Base-by-base conservation (phyloP, 2,113 vertebrate genomes). In the Dendrocopos noguchii region DNA sequence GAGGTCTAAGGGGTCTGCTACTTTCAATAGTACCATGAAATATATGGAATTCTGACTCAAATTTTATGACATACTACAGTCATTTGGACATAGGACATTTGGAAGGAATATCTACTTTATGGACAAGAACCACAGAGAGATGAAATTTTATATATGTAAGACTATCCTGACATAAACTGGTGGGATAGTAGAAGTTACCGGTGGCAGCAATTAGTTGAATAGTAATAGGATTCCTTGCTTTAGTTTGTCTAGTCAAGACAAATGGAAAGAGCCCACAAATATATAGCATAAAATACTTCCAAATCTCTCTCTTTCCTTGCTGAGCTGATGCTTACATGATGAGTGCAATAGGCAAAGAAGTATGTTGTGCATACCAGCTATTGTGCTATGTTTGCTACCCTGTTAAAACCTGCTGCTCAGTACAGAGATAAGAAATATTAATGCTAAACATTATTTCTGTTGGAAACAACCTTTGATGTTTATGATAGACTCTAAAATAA, bases 161-260 rank as follows among this genome's bases (percentile, higher is more conserved):
- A 57, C 29, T 77, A 34, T 53, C 50, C 71, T 75, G 57, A 36
- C 15, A 31, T 27, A 72, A 78, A 46, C 27, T 46, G 76, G 66
- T 36, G 44, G 60, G 77, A 82, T 22, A 89, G 71, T 53, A 87
- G 87, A 93, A 72, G 74, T 91, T 84, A 96, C 59, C 36, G 68
- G 72, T 6, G 76, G 57, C 64, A 80, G 53, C 21, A 3, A 0
- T 68, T 80, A 73, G 31, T 39, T n/a, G 78, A 91, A 76, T 10
- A 74, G 76, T 80, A 90, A 91, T 9, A 55, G 53, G 88, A 78
- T 71, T 92, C 72, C 84, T 59, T 84, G 19, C 82, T 96, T 91
- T 61, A 4, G 64, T 94, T 91, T 82, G 59, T 86, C 74, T 91
- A 34, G 18, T 92, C 93, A 95, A 92, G 84, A 91, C 27, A 61